Percentiles rank a stretch among this genome's conserved stretches.
Evolutionary conservation across 2,113 vertebrate genomes (phyloP).

Genomic region (Bos taurus): ARS-UCD2.0 NC_037351.1:52859001-52859500

Average conservation of each 20-base stretch:
- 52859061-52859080: neutral
- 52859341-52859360: neutral
- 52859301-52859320: neutral
- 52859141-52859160: neutral
- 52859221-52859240: neutral
- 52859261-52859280: neutral
- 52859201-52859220: neutral
- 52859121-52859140: neutral
- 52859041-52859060: neutral
- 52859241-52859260: neutral
- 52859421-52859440: neutral
- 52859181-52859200: neutral
- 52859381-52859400: neutral
- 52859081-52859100: neutral
- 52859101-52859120: neutral
- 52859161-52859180: neutral
- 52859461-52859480: neutral
- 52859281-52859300: neutral
- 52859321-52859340: neutral
- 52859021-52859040: neutral
- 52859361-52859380: neutral
- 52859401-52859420: neutral
- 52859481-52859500: neutral
- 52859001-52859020: neutral
- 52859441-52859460: neutral